These are phyloP conservation scores for Cinara cedri DNA, from an alignment of 2,888 invertebrate species.

Conservation along the genomic window DNA sequence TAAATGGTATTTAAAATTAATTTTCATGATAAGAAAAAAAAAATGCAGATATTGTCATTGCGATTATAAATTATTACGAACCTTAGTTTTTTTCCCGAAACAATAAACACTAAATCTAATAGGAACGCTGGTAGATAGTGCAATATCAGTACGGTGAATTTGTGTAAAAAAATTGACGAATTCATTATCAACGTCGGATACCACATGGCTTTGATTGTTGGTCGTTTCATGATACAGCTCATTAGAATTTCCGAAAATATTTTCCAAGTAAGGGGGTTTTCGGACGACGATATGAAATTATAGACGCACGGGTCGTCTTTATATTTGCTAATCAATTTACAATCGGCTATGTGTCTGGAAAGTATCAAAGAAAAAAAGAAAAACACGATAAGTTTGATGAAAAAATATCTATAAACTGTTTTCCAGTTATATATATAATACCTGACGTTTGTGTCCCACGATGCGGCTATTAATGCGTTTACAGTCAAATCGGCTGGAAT, in stretches of 20 bases:
- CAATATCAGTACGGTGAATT: slow-evolving; percentile 69
- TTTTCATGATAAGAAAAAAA: neutral
- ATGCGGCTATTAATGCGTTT: slow-evolving; percentile 69
- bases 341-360: neutral
- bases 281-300: slow-evolving; percentile 53
- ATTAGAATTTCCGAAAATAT: slow-evolving; percentile 38
- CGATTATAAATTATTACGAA: neutral
- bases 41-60: too few species aligned
- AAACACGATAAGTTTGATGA: neutral
- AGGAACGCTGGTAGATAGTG: slow-evolving; percentile 76
- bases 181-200: slow-evolving; percentile 69
- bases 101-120: slow-evolving; percentile 66
- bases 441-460: slow-evolving; percentile 64
- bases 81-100: slow-evolving; percentile 49
- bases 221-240: slow-evolving; percentile 52
- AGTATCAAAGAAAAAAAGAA: neutral
- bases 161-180: slow-evolving; percentile 64
- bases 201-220: slow-evolving; percentile 60
- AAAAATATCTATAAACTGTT: neutral
- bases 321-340: slow-evolving; percentile 3
- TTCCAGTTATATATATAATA: neutral
- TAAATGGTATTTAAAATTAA: neutral
- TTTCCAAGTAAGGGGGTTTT: slow-evolving; percentile 52
- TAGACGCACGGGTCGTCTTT: slow-evolving; percentile 41
- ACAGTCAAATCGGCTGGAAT: slow-evolving; percentile 74